Conservation (phyloP, 2,888 invertebrate species). For the Chalcosyrphus nemorum region DNA sequence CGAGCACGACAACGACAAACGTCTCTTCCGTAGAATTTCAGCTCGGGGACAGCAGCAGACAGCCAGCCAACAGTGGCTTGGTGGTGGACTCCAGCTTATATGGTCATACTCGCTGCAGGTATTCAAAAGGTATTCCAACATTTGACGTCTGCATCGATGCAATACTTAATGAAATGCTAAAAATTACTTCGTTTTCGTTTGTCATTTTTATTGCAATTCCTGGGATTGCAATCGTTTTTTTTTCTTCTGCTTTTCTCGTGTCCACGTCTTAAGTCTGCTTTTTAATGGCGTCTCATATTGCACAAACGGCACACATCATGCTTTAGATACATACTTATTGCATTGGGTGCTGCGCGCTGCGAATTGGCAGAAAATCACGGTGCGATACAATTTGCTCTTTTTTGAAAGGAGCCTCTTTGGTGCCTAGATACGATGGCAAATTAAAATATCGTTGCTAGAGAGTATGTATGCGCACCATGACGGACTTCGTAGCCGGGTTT, state of each 20-base stretch:
- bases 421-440: not conserved
- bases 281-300: constrained; percentile 73
- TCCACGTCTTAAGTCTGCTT: constrained; percentile 13
- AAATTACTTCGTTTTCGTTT: constrained; percentile 73
- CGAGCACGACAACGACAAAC: not conserved
- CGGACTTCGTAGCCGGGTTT: not conserved
- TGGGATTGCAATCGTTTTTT: constrained; percentile 67
- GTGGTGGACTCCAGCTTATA: constrained; percentile 45
- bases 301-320: constrained; percentile 45
- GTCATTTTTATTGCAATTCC: constrained; percentile 73
- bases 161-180: constrained; percentile 73
- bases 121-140: constrained; percentile 67
- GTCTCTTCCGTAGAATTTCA: constrained; percentile 66
- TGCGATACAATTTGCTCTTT: constrained; percentile 38
- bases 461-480: not conserved
- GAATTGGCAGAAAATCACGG: constrained; percentile 45
- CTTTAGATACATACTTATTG: constrained; percentile 13
- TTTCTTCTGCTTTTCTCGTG: no score
- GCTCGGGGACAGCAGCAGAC: constrained; percentile 49
- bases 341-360: constrained; percentile 19
- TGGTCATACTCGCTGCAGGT: constrained; percentile 71
- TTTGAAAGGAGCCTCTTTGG: not conserved
- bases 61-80: constrained; percentile 22
- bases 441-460: not conserved
- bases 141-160: constrained; percentile 73